Conservation (phyloP, 2,888 invertebrate species). For the Euphydryas editha region DNA sequence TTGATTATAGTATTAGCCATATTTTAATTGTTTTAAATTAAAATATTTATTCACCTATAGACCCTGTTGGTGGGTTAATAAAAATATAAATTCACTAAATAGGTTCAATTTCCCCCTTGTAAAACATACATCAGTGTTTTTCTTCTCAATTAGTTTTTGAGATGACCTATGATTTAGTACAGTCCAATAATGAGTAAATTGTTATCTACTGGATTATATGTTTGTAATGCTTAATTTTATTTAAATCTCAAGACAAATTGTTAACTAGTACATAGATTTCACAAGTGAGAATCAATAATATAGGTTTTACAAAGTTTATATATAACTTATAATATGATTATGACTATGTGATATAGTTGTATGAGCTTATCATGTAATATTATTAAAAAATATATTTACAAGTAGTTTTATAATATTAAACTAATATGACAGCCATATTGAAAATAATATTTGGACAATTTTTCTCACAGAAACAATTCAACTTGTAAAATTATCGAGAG, state of each 20-base stretch:
- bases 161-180: not conserved
- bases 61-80: conserved; percentile 10
- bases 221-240: not conserved
- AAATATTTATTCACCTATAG: not conserved
- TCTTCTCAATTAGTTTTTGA: not conserved
- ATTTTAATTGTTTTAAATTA: not conserved
- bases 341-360: not conserved
- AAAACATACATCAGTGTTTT: too few species aligned
- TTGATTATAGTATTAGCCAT: not conserved
- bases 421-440: conserved; percentile 9
- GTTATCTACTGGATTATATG: not conserved
- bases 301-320: conserved; percentile 1
- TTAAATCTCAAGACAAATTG: not conserved
- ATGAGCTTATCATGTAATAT: not conserved
- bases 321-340: not conserved
- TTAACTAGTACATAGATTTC: not conserved
- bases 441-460: not conserved
- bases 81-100: not conserved
- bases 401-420: not conserved
- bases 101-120: too few species aligned
- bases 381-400: conserved; percentile 13
- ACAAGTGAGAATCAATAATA: not conserved
- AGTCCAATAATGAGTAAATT: conserved; percentile 2
- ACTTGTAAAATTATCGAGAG: not conserved
- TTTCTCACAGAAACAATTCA: not conserved